Evolutionary conservation across 2,113 vertebrate species (phyloP).

Genomic region (Globicephala melas): DNA sequence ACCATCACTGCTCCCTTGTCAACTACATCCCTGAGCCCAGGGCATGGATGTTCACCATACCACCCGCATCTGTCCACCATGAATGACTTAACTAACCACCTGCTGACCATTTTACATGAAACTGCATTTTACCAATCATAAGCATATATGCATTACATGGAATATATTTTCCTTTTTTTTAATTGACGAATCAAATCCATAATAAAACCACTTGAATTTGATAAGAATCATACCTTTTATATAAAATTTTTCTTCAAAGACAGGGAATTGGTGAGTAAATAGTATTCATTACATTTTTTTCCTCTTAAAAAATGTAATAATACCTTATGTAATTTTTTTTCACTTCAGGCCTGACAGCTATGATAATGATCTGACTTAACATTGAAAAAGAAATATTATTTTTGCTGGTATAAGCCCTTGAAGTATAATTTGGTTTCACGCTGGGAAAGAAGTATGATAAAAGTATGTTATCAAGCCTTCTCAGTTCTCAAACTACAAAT

Average conservation of each 20-base stretch:
- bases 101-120: neutral
- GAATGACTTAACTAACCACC: neutral
- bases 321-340: neutral
- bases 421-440: slow-evolving; percentile 27
- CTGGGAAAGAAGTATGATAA: neutral
- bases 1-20: neutral
- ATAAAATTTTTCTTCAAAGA: slow-evolving; percentile 2
- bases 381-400: slow-evolving; percentile 34
- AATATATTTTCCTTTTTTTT: neutral
- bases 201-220: neutral
- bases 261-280: neutral
- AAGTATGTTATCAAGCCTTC: neutral
- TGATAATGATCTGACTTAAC: slow-evolving; percentile 38
- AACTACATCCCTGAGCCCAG: neutral
- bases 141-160: neutral
- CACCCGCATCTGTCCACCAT: neutral
- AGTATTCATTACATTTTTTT: slow-evolving; percentile 3
- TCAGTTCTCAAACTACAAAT: neutral
- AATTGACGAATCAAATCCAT: neutral
- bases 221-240: neutral
- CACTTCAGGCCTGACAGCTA: neutral
- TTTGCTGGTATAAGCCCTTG: neutral
- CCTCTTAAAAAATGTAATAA: neutral
- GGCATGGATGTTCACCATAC: neutral
- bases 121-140: neutral